A percentile compares a stretch with the other conserved stretches of the same genome.
Conservation (phyloP, 2,888 invertebrate species). For the Polydrusus cervinus region DNA sequence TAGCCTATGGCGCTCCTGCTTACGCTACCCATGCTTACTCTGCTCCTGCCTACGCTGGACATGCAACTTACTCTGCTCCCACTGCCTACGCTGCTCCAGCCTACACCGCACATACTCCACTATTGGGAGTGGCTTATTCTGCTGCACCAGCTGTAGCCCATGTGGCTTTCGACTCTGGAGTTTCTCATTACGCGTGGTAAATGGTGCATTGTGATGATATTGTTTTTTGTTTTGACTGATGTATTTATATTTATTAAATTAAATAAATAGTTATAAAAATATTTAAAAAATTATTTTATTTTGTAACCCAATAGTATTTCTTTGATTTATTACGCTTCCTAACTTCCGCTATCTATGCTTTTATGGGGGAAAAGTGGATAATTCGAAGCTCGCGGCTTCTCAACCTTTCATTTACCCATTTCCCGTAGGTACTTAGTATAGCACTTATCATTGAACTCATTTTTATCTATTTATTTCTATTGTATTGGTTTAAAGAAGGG, state of each 20-base stretch:
- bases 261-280: slow-evolving; percentile 21
- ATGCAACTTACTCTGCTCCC: slow-evolving; percentile 67
- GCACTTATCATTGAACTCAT: no score
- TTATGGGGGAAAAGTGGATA: no score
- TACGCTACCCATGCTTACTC: slow-evolving; percentile 71
- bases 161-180: slow-evolving; percentile 73
- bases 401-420: no score
- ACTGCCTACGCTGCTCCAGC: slow-evolving; percentile 75
- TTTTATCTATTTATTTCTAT: no score
- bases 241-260: slow-evolving; percentile 26
- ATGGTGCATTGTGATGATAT: background rate
- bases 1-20: slow-evolving; percentile 44
- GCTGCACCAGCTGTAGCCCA: slow-evolving; percentile 78
- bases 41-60: slow-evolving; percentile 73
- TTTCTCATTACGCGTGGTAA: slow-evolving; percentile 60
- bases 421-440: no score
- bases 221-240: slow-evolving; percentile 22
- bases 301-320: no score
- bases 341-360: no score
- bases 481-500: no score
- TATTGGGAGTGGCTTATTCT: slow-evolving; percentile 72
- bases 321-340: no score
- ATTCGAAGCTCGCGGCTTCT: no score
- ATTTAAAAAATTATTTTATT: background rate
- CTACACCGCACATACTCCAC: slow-evolving; percentile 71